These are phyloP conservation scores for Choloepus hoffmanni DNA, from an alignment of 2,113 vertebrate genomes.

Conservation along the genomic window DNA sequence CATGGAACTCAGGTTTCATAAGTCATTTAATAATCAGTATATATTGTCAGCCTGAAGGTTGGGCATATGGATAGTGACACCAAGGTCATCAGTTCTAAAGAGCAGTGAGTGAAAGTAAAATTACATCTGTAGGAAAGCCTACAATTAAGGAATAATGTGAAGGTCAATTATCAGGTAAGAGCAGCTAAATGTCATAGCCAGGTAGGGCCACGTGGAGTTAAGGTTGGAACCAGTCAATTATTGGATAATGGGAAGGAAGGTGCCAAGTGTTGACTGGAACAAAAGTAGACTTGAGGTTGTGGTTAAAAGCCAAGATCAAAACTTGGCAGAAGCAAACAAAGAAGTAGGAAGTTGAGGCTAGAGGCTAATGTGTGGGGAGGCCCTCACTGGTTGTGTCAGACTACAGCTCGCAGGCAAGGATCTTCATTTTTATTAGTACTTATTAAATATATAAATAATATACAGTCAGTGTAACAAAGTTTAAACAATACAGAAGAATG, in stretches of 20 bases:
- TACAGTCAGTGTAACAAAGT: neutral
- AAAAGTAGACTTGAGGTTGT: neutral
- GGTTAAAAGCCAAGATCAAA: neutral
- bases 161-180: conserved; percentile 35
- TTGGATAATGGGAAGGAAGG: neutral
- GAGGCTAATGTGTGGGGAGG: neutral
- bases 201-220: neutral
- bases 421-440: neutral
- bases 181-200: neutral
- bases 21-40: neutral
- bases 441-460: neutral
- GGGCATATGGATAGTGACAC: neutral
- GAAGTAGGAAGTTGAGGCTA: neutral
- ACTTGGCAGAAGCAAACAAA: neutral
- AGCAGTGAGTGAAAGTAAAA: neutral
- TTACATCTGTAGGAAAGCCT: neutral
- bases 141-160: conserved; percentile 34
- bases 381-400: neutral
- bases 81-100: neutral
- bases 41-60: neutral
- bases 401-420: neutral
- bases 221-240: neutral
- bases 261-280: neutral
- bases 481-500: neutral
- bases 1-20: neutral